Base-by-base conservation (phyloP, 2,797 vertebrate genomes). In the Aeoliscus strigatus region DNA sequence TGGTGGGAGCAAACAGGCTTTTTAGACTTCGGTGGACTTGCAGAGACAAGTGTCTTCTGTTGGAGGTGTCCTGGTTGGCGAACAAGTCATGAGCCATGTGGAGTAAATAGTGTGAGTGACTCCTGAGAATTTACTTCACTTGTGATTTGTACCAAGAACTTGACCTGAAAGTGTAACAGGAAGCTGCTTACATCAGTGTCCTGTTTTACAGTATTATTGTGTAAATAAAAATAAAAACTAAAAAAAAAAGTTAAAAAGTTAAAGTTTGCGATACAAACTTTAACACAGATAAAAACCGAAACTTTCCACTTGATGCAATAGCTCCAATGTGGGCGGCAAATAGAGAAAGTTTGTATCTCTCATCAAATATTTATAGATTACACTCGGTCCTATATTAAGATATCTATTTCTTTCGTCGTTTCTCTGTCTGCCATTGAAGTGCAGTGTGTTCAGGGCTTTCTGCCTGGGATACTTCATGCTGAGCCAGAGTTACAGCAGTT, bases 291-390 rank as follows among this genome's bases (percentile, higher is more conserved):
- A 26, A 44, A 56, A 38, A 31, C 24, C 6, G 9, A 14, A 51
- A 60, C 57, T 16, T 47, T 34, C 25, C 29, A 30, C 29, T 58
- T 41, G 14, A n/a, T 46, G 24, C 35, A 28, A 2, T 49, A 15
- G 14, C 31, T 39, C n/a, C 23, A 14, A 30, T 30, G 42, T 33
- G 15, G 26, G 12, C 2, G 6, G 33, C 2, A 15, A 34, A 50
- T 6, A 13, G 18, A 48, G 14, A 26, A 41, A 28, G 42, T 60
- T 66, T 51, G 51, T 50, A 27, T 56, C 27, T 54, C 43, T 60
- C 17, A 53, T 78, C 25, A 66, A 75, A 71, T 67, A 75, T 78
- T 80, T 44, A 80, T 70, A 71, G 41, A 49, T 16, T 42, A 26
- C 57, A 16, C 39, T 59, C 31, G 3, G 38, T 51, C 67, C 74